Evolutionary conservation across 2,797 vertebrate species (phyloP).

Genomic region (Taenioides sp.): DNA sequence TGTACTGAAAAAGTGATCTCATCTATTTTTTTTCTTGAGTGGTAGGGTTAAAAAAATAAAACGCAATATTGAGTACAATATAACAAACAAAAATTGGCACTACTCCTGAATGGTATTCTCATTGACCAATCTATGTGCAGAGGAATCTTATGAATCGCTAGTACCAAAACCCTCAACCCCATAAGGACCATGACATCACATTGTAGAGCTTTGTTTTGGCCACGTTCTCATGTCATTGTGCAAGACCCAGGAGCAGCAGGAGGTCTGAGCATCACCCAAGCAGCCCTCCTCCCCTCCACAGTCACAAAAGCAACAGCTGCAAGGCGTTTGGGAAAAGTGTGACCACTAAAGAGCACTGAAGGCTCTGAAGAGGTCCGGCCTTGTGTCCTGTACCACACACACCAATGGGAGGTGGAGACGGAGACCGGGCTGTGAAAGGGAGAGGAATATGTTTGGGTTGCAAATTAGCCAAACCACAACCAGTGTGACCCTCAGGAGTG

Average conservation of each 20-base stretch:
- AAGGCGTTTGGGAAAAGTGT: conserved; percentile 85
- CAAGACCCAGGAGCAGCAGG: conserved; percentile 67
- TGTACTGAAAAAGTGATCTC: conserved; percentile 35
- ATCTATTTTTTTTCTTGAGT: conserved; percentile 1
- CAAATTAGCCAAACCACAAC: conserved; percentile 75
- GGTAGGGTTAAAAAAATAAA: neutral
- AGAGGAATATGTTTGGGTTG: conserved; percentile 71
- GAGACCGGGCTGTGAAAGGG: conserved; percentile 59
- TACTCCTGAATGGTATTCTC: neutral
- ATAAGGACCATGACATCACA: conserved; percentile 65
- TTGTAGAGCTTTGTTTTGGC: conserved; percentile 61
- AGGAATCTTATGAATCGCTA: conserved; percentile 63
- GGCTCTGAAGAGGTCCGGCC: conserved; percentile 58
- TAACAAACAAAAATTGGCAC: neutral
- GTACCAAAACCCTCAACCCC: conserved; percentile 35
- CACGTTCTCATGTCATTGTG: conserved; percentile 60
- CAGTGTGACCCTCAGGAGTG: conserved; percentile 47
- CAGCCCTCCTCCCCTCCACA: conserved; percentile 52
- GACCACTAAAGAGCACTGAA: conserved; percentile 76
- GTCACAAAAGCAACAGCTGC: conserved; percentile 84
- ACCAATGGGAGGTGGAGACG: conserved; percentile 54
- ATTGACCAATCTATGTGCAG: conserved; percentile 34
- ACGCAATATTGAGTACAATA: neutral
- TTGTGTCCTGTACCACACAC: conserved; percentile 54
- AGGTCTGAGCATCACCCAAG: conserved; percentile 65